A percentile compares a stretch with the other conserved stretches of the same genome.
Conservation (phyloP, 1,140 invertebrate genomes). For the Leptonema lineaticorne region DNA sequence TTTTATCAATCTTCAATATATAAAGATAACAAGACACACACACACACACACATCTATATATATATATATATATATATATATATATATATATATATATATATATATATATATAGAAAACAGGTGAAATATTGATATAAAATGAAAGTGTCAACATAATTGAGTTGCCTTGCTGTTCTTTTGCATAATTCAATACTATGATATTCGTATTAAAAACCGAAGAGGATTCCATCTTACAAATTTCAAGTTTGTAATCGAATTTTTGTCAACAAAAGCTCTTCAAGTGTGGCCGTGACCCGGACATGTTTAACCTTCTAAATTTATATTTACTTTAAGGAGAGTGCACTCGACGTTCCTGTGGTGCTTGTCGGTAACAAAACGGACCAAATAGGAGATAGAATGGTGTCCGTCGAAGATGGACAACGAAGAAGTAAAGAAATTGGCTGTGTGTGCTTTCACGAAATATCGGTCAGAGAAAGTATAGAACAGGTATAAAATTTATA, state of each 20-base stretch:
- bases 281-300: not conserved
- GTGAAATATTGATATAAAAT: no score
- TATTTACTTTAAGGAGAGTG: slow-evolving; percentile 54
- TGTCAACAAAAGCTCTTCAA: no score
- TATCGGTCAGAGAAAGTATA: slow-evolving; percentile 78
- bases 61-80: not conserved
- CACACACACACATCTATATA: not conserved
- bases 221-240: no score
- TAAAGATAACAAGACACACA: not conserved
- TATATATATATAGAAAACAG: not conserved
- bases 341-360: slow-evolving; percentile 69
- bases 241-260: no score
- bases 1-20: no score
- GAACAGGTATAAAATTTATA: slow-evolving; percentile 62
- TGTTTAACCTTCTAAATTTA: not conserved
- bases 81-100: not conserved
- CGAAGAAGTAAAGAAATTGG: slow-evolving; percentile 73
- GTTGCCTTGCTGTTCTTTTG: no score
- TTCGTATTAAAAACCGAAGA: no score
- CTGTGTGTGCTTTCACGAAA: slow-evolving; percentile 80
- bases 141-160: no score
- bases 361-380: slow-evolving; percentile 82
- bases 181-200: no score
- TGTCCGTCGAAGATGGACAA: slow-evolving; percentile 69
- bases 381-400: slow-evolving; percentile 74